Base-by-base conservation (phyloP, 2,888 invertebrate species). In the Charanyca ferruginea region DNA sequence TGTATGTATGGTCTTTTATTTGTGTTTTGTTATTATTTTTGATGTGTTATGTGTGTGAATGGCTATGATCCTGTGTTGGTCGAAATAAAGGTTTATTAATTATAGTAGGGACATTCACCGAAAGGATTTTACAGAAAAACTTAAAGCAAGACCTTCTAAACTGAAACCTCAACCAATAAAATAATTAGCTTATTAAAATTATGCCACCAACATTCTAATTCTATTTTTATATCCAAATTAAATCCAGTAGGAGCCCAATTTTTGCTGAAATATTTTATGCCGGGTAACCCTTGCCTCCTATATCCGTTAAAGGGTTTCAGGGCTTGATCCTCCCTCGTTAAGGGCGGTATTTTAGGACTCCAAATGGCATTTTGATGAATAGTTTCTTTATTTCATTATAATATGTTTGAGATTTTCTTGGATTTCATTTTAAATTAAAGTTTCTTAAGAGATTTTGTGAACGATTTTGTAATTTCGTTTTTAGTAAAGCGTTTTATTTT, bases 291-390 rank as follows among this genome's bases (percentile, higher is more conserved):
- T 44, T 42, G 25, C 28, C 62, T 49, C 55, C 53, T 66, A 59
- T 63, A 66, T 57, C 44, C 52, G 28, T 53, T 38, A 38, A 61
- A 67, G 78, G 74, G 65, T 58, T 64, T n/a, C 6, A 55, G 55
- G 45, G 44, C 66, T 45, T 69, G 66, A 78, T 80, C 76, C 72
- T 3, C 20, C 13, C 23, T 51, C 67, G 54, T 72, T 61, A 63
- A 66, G 61, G 66, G 55, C 49, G 57, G 59, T 79, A 81, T 80
- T 81, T 72, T 60, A 53, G 49, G 70, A 22, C 41, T 20, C 47
- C 58, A 81, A 79, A 80, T 75, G 74, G 66, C 42, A 79, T 78
- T 81, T 80, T 80, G 79, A 80, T 80, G 72, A 77, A 67, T 80
- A 73, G 64, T 69, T 66, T 53, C 11, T 76, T 60, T 77, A 44